phyloP scores from a whole-genome alignment of 2,888 invertebrate species.

The Hydrotaea diabolus region DNA sequence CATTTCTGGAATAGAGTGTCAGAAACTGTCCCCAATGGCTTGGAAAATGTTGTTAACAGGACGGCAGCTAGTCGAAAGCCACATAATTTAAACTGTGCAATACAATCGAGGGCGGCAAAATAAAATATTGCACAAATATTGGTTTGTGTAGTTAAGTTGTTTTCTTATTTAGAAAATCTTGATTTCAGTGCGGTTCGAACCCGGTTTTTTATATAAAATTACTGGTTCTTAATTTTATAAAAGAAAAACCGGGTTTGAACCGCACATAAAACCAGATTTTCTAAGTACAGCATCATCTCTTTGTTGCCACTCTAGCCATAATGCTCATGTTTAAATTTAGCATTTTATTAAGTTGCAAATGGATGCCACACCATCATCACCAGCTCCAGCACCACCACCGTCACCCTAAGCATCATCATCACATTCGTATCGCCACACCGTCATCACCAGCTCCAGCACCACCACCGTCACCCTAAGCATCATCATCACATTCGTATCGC shows the following conservation, averaged over 20 bases:
- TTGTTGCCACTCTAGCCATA: conserved; percentile 30
- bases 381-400: background rate
- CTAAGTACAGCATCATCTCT: too few relatives aligned
- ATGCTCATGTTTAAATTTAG: conserved; percentile 53
- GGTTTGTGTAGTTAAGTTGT: too few relatives aligned
- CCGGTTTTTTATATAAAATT: too few relatives aligned
- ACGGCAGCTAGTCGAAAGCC: too few relatives aligned
- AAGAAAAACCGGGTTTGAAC: background rate
- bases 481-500: background rate
- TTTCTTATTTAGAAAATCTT: too few relatives aligned
- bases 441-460: conserved; percentile 24
- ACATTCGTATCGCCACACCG: conserved; percentile 28
- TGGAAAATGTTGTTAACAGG: too few relatives aligned
- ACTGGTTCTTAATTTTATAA: too few relatives aligned
- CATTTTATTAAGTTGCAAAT: conserved; percentile 64
- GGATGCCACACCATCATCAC: conserved; percentile 43
- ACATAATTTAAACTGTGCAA: too few relatives aligned
- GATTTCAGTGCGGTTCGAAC: background rate
- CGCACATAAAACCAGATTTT: background rate
- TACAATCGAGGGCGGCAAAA: too few relatives aligned
- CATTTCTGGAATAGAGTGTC: too few relatives aligned
- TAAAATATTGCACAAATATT: too few relatives aligned
- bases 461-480: conserved; percentile 4
- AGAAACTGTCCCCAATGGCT: too few relatives aligned
- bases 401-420: conserved; percentile 6